phyloP scores from a whole-genome alignment of 2,113 vertebrate genomes.

The Lota lota region DNA sequence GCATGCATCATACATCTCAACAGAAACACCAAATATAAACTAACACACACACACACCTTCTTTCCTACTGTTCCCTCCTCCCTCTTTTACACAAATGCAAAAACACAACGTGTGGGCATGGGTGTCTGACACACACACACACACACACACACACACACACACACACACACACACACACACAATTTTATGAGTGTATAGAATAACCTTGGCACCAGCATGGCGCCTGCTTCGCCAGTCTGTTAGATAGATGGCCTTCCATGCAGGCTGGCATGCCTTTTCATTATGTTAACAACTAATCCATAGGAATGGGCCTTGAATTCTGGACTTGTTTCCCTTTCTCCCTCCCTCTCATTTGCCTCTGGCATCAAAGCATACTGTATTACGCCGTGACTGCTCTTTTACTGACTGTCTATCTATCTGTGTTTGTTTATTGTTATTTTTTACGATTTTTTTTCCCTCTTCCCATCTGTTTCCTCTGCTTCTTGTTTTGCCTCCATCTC shows the following conservation, averaged over 20 bases:
- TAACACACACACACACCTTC: background rate
- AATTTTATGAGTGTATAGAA: constrained; percentile 50
- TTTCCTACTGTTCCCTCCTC: too few species aligned
- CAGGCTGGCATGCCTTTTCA: constrained; percentile 61
- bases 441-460: background rate
- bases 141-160: background rate
- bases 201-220: constrained; percentile 69
- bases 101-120: background rate
- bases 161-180: constrained; percentile 5
- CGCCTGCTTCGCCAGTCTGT: constrained; percentile 54
- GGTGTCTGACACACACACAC: background rate
- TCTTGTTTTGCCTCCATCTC: background rate
- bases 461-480: constrained; percentile 28
- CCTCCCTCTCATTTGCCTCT: constrained; percentile 25
- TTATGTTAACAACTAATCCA: constrained; percentile 55
- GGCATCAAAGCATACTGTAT: constrained; percentile 8
- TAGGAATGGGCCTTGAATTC: constrained; percentile 36
- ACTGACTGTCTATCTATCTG: background rate
- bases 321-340: constrained; percentile 40
- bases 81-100: background rate
- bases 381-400: constrained; percentile 15
- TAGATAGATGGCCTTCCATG: constrained; percentile 58
- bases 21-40: background rate
- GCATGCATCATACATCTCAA: background rate
- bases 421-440: too few species aligned